Percentiles rank a stretch among this genome's conserved stretches.
Evolutionary conservation across 2,888 invertebrate genomes (phyloP).

Genomic region (Dasypogon diadema): DNA sequence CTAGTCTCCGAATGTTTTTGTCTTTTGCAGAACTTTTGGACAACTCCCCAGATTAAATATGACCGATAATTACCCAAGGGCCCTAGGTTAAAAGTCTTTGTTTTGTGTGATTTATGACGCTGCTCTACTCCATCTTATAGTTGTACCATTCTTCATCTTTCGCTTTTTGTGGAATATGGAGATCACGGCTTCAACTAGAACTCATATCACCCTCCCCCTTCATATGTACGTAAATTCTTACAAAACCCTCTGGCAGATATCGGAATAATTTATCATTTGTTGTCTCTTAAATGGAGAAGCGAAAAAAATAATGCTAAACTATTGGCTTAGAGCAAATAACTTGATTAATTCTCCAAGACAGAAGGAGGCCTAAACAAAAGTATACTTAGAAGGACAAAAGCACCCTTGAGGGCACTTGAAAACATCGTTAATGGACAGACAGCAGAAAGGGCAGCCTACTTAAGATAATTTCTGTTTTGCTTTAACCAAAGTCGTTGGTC

Average conservation of each 20-base stretch:
- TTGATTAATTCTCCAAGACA: conserved; percentile 39
- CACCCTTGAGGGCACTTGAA: conserved; percentile 18
- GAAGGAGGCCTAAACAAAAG: conserved; percentile 34
- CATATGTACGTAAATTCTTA: conserved; percentile 28
- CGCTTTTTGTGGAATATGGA: conserved; percentile 34
- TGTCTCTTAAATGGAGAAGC: conserved; percentile 7
- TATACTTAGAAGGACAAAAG: conserved; percentile 28
- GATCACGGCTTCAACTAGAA: conserved; percentile 10
- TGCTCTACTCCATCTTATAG: conserved; percentile 13
- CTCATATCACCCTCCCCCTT: background rate
- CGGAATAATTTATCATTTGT: conserved; percentile 43
- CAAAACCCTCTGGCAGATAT: conserved; percentile 26
- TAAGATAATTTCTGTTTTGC: too few relatives aligned
- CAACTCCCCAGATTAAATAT: conserved; percentile 50
- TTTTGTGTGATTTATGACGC: conserved; percentile 49
- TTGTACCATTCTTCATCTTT: conserved; percentile 40
- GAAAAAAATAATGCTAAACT: conserved; percentile 20
- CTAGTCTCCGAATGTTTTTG: conserved; percentile 36
- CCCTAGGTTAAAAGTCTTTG: conserved; percentile 48
- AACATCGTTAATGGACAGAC: conserved; percentile 32
- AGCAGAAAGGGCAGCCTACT: background rate
- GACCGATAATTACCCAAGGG: conserved; percentile 51
- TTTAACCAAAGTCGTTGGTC: too few relatives aligned
- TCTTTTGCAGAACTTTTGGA: conserved; percentile 48
- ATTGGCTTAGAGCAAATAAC: conserved; percentile 45